Evolutionary conservation across 2,113 vertebrate species (phyloP).

Genomic region (Stercorarius parasiticus): DNA sequence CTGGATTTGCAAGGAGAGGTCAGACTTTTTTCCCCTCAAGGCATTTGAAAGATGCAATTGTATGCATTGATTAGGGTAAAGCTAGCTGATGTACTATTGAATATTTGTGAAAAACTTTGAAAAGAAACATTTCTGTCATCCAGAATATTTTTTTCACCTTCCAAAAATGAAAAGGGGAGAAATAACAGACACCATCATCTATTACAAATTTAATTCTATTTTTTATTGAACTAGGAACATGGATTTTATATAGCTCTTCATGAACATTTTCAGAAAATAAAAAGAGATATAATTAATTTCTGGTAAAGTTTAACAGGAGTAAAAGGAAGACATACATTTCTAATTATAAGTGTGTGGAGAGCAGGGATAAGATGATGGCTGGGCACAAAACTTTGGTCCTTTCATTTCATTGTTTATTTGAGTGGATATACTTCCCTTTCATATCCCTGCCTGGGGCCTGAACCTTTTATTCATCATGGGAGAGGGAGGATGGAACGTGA

Average conservation of each 20-base stretch:
- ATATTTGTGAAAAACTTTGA: background rate
- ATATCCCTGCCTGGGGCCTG: background rate
- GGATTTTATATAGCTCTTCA: conserved; percentile 42
- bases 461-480: background rate
- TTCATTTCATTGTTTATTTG: background rate
- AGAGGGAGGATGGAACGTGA: background rate
- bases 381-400: background rate
- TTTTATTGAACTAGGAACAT: conserved; percentile 24
- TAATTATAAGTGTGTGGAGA: background rate
- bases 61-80: background rate
- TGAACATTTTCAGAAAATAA: conserved; percentile 28
- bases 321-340: background rate
- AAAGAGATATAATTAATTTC: conserved; percentile 39
- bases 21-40: background rate
- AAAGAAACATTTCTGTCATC: background rate
- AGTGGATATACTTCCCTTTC: background rate
- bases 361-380: background rate
- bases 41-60: background rate
- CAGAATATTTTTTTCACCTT: background rate
- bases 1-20: background rate
- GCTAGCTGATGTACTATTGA: background rate
- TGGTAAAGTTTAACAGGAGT: background rate
- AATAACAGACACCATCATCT: conserved; percentile 4
- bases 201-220: conserved; percentile 22
- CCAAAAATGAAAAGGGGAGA: background rate